phyloP scores from a whole-genome alignment of 2,888 invertebrate genomes.

The Drosophila dives region DNA sequence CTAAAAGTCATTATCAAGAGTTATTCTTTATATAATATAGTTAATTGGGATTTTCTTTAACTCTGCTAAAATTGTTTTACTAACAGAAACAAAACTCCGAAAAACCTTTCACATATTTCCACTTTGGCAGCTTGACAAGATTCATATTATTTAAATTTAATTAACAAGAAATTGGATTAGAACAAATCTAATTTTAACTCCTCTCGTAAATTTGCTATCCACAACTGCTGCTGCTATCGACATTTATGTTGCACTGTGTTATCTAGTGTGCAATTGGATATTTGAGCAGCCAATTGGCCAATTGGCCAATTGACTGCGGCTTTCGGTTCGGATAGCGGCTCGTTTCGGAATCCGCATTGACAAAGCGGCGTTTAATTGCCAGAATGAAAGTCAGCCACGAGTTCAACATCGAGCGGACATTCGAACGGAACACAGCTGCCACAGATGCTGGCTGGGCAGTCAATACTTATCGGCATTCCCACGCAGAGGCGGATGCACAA shows the following conservation, averaged over 20 bases:
- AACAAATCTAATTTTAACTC: neutral
- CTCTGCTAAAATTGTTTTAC: neutral
- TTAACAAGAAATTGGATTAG: neutral
- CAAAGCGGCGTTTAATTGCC: slow-evolving; percentile 73
- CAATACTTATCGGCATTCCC: slow-evolving; percentile 63
- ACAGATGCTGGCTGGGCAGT: slow-evolving; percentile 17
- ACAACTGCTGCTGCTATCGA: neutral
- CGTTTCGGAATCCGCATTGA: slow-evolving; percentile 74
- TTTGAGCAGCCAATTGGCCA: slow-evolving; percentile 62
- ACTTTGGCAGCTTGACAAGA: neutral
- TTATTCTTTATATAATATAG: neutral
- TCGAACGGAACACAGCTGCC: slow-evolving; percentile 34
- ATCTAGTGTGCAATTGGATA: slow-evolving; percentile 55
- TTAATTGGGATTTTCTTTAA: neutral
- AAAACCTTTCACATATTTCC: neutral
- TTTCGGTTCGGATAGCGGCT: slow-evolving; percentile 53
- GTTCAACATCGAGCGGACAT: neutral
- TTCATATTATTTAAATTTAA: neutral
- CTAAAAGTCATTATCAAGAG: neutral
- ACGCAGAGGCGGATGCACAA: slow-evolving; percentile 50
- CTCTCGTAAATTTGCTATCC: neutral
- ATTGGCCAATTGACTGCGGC: slow-evolving; percentile 51
- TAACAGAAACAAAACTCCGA: neutral
- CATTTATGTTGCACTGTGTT: slow-evolving; percentile 45
- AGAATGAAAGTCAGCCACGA: slow-evolving; percentile 37